Evolutionary conservation across 2,113 vertebrate species (phyloP), one percentile per base, ranked within the genome.

Genomic region (Drymodes brunneopygia): DNA sequence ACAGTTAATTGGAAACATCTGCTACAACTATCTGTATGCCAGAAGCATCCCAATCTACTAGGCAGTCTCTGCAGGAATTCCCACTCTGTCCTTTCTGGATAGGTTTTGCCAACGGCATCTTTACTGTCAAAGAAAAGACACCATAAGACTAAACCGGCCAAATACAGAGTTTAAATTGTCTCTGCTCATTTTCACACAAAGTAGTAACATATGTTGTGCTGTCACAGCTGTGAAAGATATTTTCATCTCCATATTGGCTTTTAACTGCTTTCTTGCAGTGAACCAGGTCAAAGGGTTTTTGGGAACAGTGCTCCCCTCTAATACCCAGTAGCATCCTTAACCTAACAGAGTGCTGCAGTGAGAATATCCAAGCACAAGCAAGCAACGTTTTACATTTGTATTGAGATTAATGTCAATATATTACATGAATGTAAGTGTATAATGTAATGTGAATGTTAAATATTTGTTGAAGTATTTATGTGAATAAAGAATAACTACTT

Each of bases 1-100:
- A 88, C 79, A 91, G 79, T 88, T 95, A 95, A 94, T 93, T 96
- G 79, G 88, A 81, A 94, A 93, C 93, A 94, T 92, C 93, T 97
- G 88, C 86, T 93, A 71, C 74, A 86, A 94, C 35, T 92, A 96
- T 73, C 66, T 91, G 81, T 73, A 90, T 83, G 90, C 87, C 92
- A 93, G 88, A 77, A 96, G 79, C 93, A 95, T 88, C 56, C 67
- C 60, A 17, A 83, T 36, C 44, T 58, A 53, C 42, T 7, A 62
- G 58, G 53, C 83, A 89, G 69, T 44, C 92, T 94, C 92, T 71
- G 65, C 86, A 95, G 95, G 86, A 94, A 94, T 75, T 94, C 22
- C 42, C 84, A 90, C 87, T 80, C 87, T 10, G 15, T 82, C 66
- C 66, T 91, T 64, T 94, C 78, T 77, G 79, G 75, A 64, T 22